phyloP scores from a whole-genome alignment of 2,113 vertebrate species.

The Entomyzon cyanotis region DNA sequence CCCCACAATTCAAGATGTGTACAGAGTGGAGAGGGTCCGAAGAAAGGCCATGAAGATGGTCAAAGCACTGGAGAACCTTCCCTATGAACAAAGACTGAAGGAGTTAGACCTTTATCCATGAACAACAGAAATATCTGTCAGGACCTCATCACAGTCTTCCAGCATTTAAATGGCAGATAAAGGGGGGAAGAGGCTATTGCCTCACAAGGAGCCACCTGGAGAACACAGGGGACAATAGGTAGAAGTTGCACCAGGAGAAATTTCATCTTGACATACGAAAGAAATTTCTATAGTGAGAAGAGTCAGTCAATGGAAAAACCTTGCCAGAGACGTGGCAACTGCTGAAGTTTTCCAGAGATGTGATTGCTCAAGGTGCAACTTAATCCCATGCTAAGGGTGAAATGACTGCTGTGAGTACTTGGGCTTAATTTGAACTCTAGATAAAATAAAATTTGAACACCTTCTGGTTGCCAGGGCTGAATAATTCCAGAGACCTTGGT shows the following conservation, averaged over 20 bases:
- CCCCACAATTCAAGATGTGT: not conserved
- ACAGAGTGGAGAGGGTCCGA: not conserved
- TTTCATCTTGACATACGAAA: not conserved
- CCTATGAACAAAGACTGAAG: not conserved
- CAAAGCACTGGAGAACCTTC: not conserved
- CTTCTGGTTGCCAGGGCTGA: slow-evolving; percentile 27
- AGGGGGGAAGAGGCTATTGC: not conserved
- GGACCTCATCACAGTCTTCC: not conserved
- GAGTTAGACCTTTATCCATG: not conserved
- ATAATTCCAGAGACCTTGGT: slow-evolving; percentile 46
- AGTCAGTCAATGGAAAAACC: not conserved
- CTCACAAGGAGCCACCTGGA: not conserved
- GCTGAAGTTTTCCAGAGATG: not conserved
- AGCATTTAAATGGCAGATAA: not conserved
- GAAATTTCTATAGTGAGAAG: not conserved
- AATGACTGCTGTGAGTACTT: not conserved
- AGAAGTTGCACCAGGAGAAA: not conserved
- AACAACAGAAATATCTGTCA: not conserved
- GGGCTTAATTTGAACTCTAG: not conserved
- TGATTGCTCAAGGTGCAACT: not conserved
- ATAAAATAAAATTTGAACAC: slow-evolving; percentile 21
- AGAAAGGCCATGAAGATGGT: not conserved
- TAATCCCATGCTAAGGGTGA: not conserved
- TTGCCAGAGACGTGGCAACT: fast-evolving
- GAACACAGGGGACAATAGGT: not conserved